Evolutionary conservation across 2,797 vertebrate genomes (phyloP).

Genomic region (Smutsia gigantea): DNA sequence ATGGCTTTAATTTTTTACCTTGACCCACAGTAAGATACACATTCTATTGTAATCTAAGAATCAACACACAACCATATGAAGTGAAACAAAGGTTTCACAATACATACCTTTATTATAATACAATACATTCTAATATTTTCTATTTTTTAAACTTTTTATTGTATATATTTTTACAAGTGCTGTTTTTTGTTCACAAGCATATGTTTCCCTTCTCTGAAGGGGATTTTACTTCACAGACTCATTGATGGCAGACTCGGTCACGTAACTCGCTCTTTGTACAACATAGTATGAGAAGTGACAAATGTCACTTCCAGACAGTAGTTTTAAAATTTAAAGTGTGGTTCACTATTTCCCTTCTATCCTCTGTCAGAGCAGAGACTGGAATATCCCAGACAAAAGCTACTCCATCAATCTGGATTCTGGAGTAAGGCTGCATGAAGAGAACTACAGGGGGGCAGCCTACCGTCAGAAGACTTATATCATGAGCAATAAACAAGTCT

Average conservation of each 20-base stretch:
- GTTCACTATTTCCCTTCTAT: not conserved
- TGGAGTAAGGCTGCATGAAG: not conserved
- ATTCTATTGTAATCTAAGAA: conserved; percentile 5
- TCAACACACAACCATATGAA: not conserved
- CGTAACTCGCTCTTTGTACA: not conserved
- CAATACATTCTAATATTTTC: not conserved
- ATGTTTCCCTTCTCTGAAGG: not conserved
- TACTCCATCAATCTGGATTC: not conserved
- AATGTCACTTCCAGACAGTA: not conserved
- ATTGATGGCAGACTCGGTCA: not conserved
- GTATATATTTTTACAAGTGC: not conserved
- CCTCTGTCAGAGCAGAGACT: not conserved
- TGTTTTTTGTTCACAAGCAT: not conserved
- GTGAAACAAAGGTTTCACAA: conserved; percentile 12
- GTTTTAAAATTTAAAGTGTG: not conserved
- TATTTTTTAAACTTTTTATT: not conserved
- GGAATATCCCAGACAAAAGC: not conserved
- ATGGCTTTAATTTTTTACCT: not conserved
- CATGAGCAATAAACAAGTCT: not conserved
- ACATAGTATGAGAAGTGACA: not conserved
- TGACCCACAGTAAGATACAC: conserved; percentile 26
- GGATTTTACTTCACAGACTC: not conserved
- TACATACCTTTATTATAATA: not conserved
- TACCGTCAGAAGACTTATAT: not conserved
- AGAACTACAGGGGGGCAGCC: not conserved